Conservation (phyloP, 2,113 vertebrate species). For the Hippolais icterina region DNA sequence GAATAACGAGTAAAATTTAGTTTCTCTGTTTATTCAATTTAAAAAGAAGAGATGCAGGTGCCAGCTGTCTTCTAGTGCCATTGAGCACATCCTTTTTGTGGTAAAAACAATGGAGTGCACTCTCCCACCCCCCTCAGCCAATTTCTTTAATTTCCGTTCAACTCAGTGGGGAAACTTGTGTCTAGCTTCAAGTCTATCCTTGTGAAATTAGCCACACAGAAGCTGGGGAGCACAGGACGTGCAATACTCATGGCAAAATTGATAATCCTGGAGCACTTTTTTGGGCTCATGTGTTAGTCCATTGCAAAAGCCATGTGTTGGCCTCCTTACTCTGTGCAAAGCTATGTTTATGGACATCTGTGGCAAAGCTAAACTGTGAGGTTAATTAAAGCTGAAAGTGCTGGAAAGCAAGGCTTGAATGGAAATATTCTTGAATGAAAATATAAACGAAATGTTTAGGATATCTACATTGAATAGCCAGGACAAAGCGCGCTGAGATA, state of each 20-base stretch:
- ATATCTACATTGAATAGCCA: neutral
- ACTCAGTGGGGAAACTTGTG: neutral
- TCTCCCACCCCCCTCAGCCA: neutral
- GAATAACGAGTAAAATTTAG: neutral
- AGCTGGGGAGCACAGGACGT: neutral
- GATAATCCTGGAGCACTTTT: neutral
- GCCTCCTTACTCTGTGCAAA: neutral
- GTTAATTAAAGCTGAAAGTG: neutral
- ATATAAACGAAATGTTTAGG: neutral
- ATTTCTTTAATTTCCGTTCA: neutral
- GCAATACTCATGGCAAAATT: neutral
- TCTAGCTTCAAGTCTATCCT: neutral
- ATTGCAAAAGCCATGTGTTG: neutral
- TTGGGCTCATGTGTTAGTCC: neutral
- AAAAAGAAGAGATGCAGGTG: neutral
- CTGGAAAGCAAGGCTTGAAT: neutral
- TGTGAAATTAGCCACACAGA: neutral
- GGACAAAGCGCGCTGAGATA: neutral
- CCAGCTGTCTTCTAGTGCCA: neutral
- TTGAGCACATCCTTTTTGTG: neutral
- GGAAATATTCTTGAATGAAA: neutral
- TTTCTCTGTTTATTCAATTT: slow-evolving; percentile 5
- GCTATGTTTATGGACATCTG: neutral
- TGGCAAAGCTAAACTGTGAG: neutral
- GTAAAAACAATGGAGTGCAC: neutral